Percentiles rank a stretch among this genome's conserved stretches.
These are phyloP conservation scores for Aspiorhynchus laticeps DNA, from an alignment of 2,113 vertebrate genomes.

Conservation along the genomic window DNA sequence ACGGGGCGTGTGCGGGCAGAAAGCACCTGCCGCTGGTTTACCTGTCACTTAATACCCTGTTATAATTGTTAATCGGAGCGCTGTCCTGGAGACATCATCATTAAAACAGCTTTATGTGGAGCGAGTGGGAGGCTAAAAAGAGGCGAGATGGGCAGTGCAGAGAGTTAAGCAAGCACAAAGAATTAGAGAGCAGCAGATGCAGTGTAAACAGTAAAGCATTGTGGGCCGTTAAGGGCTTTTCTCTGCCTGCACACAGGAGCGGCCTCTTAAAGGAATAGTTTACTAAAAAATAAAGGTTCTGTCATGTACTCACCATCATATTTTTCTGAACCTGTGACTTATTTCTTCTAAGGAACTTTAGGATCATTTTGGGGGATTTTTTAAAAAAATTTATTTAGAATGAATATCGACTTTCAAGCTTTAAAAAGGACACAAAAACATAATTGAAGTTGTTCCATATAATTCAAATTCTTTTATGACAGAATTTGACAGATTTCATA, in stretches of 20 bases:
- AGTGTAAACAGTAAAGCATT: slow-evolving; percentile 18
- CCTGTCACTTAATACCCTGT: slow-evolving; percentile 55
- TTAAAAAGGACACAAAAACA: background rate
- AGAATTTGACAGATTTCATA: background rate
- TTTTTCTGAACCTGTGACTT: background rate
- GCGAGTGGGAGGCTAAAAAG: background rate
- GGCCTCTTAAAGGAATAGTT: background rate
- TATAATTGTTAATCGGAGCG: slow-evolving; percentile 41
- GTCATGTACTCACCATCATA: background rate
- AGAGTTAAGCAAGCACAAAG: slow-evolving; percentile 47
- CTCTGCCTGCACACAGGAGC: background rate
- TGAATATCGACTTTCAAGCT: background rate
- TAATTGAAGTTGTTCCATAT: background rate
- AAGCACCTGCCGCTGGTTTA: slow-evolving; percentile 55
- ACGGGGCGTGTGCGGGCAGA: background rate
- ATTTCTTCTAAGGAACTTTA: background rate
- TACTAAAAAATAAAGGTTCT: background rate
- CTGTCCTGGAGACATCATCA: slow-evolving; percentile 45
- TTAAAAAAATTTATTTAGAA: background rate
- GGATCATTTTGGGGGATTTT: background rate
- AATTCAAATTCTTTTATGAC: too few relatives aligned
- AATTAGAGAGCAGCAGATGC: slow-evolving; percentile 18
- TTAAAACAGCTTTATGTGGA: slow-evolving; percentile 34
- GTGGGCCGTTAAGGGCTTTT: slow-evolving; percentile 6
- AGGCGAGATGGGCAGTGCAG: background rate